Conservation (phyloP, 2,113 vertebrate species). For the Hippocampus abdominalis region DNA sequence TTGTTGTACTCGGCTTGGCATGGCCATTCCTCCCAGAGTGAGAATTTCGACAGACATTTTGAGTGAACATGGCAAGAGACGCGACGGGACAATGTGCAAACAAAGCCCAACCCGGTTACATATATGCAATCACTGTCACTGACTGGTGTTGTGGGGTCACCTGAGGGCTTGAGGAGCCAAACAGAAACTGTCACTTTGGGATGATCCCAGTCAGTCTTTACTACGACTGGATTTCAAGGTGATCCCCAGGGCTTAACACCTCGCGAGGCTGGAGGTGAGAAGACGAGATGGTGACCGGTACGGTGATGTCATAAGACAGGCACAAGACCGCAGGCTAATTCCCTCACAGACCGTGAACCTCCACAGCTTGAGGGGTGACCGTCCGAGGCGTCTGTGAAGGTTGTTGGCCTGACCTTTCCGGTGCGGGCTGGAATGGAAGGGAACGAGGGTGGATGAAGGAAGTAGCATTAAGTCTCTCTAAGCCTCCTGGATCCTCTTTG, state of each 20-base stretch:
- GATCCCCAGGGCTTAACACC: constrained; percentile 48
- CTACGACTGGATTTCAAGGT: constrained; percentile 42
- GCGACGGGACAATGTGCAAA: no score
- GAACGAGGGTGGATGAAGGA: constrained; percentile 29
- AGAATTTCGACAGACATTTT: no score
- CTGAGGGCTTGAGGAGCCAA: constrained; percentile 4
- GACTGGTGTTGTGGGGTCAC: constrained; percentile 12
- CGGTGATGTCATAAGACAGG: constrained; percentile 1
- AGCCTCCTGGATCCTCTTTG: constrained; percentile 71
- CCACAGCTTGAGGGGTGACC: not conserved
- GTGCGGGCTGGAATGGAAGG: constrained; percentile 13
- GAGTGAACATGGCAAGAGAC: no score
- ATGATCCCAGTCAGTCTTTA: constrained; percentile 54
- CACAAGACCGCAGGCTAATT: not conserved
- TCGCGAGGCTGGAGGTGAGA: constrained; percentile 31
- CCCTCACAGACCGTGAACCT: constrained; percentile 3
- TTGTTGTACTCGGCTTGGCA: no score
- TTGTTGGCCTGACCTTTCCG: constrained; percentile 27
- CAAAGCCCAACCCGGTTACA: not conserved
- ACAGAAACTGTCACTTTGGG: constrained; percentile 23
- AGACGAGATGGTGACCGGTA: constrained; percentile 7
- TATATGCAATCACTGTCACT: not conserved
- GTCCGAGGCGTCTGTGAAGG: not conserved
- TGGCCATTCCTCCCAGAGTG: no score
- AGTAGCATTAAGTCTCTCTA: constrained; percentile 63